These are phyloP conservation scores for Molossus alvarezi DNA, from an alignment of 2,797 vertebrate genomes.

Conservation along the genomic window DNA sequence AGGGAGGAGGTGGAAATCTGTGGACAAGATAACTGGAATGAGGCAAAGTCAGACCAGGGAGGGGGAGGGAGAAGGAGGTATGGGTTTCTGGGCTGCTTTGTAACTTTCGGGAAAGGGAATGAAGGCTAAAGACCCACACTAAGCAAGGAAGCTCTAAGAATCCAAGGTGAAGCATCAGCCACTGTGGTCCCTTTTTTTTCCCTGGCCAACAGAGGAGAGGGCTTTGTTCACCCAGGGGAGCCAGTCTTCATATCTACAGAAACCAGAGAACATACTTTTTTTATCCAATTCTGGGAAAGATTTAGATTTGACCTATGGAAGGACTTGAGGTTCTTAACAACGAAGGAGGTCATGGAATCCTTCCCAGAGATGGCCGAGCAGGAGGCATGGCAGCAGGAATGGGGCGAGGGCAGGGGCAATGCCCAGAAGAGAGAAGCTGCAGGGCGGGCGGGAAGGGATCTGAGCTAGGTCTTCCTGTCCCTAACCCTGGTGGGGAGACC, in stretches of 20 bases:
- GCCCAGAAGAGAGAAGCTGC: background rate
- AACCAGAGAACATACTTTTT: background rate
- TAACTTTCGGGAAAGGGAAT: background rate
- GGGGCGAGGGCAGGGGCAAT: background rate
- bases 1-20: background rate
- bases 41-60: background rate
- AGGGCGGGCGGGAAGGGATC: background rate
- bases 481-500: background rate
- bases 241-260: background rate
- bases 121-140: background rate
- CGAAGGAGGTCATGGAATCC: background rate
- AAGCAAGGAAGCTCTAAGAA: background rate
- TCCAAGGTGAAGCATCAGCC: background rate
- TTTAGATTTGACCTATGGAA: background rate
- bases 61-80: background rate
- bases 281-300: background rate
- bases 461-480: background rate
- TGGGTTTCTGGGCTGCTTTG: background rate
- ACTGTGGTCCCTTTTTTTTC: background rate
- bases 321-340: background rate
- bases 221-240: conserved; percentile 1
- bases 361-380: background rate
- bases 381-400: background rate
- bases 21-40: background rate
- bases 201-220: background rate